Conservation (phyloP, 2,888 invertebrate species). For the Dicyrtoma fusca region DNA sequence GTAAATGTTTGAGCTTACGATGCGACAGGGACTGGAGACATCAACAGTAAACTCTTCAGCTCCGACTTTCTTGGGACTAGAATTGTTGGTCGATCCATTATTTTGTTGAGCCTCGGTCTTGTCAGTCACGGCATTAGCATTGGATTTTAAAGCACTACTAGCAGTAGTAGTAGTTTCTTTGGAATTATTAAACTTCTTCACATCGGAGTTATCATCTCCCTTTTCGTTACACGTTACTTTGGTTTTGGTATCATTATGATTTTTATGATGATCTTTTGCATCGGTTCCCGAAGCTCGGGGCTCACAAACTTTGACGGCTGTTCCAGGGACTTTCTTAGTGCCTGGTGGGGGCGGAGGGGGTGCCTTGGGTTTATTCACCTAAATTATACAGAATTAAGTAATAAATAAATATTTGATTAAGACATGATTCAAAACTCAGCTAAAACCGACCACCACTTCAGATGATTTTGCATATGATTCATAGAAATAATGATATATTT, state of each 20-base stretch:
- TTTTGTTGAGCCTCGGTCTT: too few species aligned
- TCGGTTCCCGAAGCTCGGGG: neutral
- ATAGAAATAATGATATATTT: too few species aligned
- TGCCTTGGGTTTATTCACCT: constrained; percentile 54
- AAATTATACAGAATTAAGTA: too few species aligned
- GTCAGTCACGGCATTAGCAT: too few species aligned
- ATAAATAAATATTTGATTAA: too few species aligned
- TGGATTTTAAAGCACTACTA: too few species aligned
- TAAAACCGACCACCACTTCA: too few species aligned
- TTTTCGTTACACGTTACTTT: neutral
- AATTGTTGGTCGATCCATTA: neutral
- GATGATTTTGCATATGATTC: too few species aligned
- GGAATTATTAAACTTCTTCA: neutral
- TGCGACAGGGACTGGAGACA: constrained; percentile 54
- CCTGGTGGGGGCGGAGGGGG: constrained; percentile 55
- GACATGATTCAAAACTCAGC: neutral
- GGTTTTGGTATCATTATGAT: neutral
- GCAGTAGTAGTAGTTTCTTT: neutral
- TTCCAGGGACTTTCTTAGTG: constrained; percentile 3
- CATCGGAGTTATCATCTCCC: neutral
- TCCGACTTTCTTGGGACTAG: constrained; percentile 5
- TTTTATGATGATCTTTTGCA: neutral
- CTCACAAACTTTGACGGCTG: neutral
- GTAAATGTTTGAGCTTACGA: constrained; percentile 46
- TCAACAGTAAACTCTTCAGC: constrained; percentile 54